Evolutionary conservation across 2,888 invertebrate species (phyloP).

Genomic region (Aleiodes testaceus): DNA sequence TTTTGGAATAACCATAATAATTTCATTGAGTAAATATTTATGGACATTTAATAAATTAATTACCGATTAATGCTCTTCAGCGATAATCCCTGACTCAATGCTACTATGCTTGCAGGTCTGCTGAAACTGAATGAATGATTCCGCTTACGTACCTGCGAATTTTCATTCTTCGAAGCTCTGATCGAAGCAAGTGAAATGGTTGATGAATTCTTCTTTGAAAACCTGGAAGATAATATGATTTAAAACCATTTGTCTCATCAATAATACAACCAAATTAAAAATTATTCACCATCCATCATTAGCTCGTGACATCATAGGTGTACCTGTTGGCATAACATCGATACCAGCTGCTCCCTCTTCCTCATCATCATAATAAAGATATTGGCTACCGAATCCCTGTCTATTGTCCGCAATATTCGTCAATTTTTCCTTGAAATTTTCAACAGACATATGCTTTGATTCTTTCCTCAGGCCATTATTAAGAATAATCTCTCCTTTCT

Average conservation of each 20-base stretch:
- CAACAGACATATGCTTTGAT: slow-evolving; percentile 47
- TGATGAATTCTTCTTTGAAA: slow-evolving; percentile 71
- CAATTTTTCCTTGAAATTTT: slow-evolving; percentile 46
- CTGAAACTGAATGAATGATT: slow-evolving; percentile 54
- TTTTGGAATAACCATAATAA: background rate
- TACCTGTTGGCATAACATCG: slow-evolving; percentile 79
- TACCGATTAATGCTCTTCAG: slow-evolving; percentile 46
- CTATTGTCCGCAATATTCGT: slow-evolving; percentile 49
- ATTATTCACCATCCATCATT: slow-evolving; percentile 77
- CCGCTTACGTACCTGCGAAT: slow-evolving; percentile 46
- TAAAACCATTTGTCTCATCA: background rate
- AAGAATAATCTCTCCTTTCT: slow-evolving; percentile 7
- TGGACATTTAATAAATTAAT: slow-evolving; percentile 13
- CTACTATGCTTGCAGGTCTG: slow-evolving; percentile 53
- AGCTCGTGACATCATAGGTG: slow-evolving; percentile 79
- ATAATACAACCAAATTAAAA: too few species aligned
- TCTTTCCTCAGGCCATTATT: slow-evolving; percentile 20
- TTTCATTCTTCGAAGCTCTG: slow-evolving; percentile 63
- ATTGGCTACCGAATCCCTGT: slow-evolving; percentile 75
- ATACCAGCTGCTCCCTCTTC: slow-evolving; percentile 77
- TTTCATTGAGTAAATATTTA: too few species aligned
- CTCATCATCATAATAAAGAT: slow-evolving; percentile 79
- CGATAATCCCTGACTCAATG: slow-evolving; percentile 48
- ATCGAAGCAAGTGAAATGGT: slow-evolving; percentile 72
- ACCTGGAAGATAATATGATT: slow-evolving; percentile 50